Percentiles rank a stretch among this genome's conserved stretches.
These are phyloP conservation scores for Heliconius eleuchia DNA, from an alignment of 1,140 invertebrate species.

Conservation along the genomic window DNA sequence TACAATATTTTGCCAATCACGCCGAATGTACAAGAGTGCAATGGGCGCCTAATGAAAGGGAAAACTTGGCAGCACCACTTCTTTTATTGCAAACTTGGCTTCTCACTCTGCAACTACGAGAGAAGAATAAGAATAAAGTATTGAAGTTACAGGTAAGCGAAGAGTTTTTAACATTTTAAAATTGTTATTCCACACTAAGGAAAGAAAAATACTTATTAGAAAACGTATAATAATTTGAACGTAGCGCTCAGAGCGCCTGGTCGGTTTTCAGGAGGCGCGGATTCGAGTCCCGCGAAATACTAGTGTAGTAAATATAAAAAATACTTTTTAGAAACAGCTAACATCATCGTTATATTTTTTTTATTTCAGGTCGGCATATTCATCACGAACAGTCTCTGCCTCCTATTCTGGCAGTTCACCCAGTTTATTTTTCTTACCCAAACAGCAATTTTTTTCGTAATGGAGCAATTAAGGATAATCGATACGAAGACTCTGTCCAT, in stretches of 20 bases:
- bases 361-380: conserved; percentile 67
- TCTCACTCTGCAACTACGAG: conserved; percentile 65
- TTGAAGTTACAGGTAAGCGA: conserved; percentile 56
- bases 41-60: conserved; percentile 92
- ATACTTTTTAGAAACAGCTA: no score
- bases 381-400: conserved; percentile 69
- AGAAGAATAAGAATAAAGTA: conserved; percentile 33
- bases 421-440: conserved; percentile 90
- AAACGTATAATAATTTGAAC: no score
- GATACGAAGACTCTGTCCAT: conserved; percentile 76
- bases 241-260: no score
- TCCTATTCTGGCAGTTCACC: conserved; percentile 89
- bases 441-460: conserved; percentile 83
- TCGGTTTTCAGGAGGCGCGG: no score
- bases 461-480: conserved; percentile 85
- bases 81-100: conserved; percentile 81
- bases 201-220: no score
- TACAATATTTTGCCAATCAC: conserved; percentile 91
- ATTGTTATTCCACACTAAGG: no score
- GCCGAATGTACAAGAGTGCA: conserved; percentile 89
- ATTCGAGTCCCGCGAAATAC: neutral
- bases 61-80: conserved; percentile 90
- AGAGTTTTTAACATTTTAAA: neutral
- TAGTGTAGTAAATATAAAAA: neutral
- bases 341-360: conserved; percentile 24